phyloP scores from a whole-genome alignment of 2,888 invertebrate species.

The Cosmopolites sordidus region DNA sequence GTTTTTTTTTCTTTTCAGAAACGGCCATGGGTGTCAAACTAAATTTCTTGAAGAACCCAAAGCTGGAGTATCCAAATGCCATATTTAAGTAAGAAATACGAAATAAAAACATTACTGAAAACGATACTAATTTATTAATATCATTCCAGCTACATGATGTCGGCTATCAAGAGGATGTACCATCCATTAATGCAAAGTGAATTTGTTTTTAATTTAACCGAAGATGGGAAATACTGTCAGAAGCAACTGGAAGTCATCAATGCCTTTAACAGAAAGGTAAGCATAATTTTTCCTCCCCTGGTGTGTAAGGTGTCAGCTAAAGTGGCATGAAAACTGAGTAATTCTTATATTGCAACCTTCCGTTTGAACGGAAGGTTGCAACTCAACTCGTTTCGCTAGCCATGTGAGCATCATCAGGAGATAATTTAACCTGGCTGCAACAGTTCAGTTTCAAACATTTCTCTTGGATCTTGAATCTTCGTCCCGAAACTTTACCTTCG shows the following conservation, averaged over 20 bases:
- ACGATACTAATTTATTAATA: background rate
- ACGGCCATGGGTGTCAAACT: slow-evolving; percentile 58
- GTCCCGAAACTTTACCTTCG: too few species aligned
- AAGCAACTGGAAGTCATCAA: slow-evolving; percentile 50
- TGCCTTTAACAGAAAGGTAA: slow-evolving; percentile 47
- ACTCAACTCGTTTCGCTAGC: too few species aligned
- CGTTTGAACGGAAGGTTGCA: too few species aligned
- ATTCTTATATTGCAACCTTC: too few species aligned
- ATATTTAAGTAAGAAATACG: slow-evolving; percentile 43
- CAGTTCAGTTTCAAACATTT: too few species aligned
- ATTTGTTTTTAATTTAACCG: slow-evolving; percentile 46
- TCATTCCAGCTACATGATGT: slow-evolving; percentile 16
- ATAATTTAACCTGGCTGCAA: too few species aligned
- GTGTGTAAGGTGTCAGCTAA: too few species aligned
- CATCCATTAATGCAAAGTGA: slow-evolving; percentile 51
- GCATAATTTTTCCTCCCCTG: slow-evolving; percentile 5
- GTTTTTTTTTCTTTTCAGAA: slow-evolving; percentile 46
- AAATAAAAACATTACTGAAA: background rate
- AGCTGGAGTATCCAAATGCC: slow-evolving; percentile 49
- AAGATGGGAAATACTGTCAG: slow-evolving; percentile 46
- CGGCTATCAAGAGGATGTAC: slow-evolving; percentile 24
- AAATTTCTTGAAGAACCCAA: slow-evolving; percentile 43
- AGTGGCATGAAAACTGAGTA: too few species aligned
- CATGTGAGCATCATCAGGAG: too few species aligned
- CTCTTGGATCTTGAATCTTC: too few species aligned